Conservation (phyloP, 2,888 invertebrate genomes). For the Ectemnius lituratus region DNA sequence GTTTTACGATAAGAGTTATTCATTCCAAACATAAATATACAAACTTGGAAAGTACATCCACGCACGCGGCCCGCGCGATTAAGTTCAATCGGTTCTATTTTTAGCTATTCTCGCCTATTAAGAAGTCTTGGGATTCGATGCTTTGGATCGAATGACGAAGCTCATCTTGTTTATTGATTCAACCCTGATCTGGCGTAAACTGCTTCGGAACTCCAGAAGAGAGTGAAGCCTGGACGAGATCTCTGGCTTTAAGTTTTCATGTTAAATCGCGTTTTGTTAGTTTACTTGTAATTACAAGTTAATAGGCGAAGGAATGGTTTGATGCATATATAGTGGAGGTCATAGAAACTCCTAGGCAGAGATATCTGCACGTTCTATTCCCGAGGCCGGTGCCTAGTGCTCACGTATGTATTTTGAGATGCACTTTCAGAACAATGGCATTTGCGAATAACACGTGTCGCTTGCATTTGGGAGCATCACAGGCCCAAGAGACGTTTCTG, state of each 20-base stretch:
- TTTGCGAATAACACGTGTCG: slow-evolving; percentile 53
- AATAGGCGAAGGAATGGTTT: too few relatives aligned
- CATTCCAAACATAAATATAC: slow-evolving; percentile 46
- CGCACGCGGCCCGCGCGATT: slow-evolving; percentile 29
- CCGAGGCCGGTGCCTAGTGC: too few relatives aligned
- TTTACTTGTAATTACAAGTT: too few relatives aligned
- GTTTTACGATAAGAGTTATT: slow-evolving; percentile 24
- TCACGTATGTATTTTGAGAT: slow-evolving; percentile 62
- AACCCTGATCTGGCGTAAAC: slow-evolving; percentile 48
- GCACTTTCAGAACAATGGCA: slow-evolving; percentile 67
- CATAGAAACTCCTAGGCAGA: background rate
- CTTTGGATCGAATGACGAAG: slow-evolving; percentile 25
- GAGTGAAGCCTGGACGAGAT: too few relatives aligned
- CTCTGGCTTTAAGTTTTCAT: too few relatives aligned
- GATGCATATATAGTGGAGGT: too few relatives aligned
- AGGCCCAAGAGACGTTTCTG: slow-evolving; percentile 23
- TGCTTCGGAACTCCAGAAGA: too few relatives aligned
- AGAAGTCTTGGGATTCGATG: slow-evolving; percentile 41
- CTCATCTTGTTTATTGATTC: slow-evolving; percentile 43
- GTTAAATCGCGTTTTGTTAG: slow-evolving; percentile 1
- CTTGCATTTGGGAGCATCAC: slow-evolving; percentile 40
- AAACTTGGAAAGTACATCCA: slow-evolving; percentile 1
- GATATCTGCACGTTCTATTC: too few relatives aligned
- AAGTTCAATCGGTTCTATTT: slow-evolving; percentile 52
- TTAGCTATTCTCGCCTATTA: slow-evolving; percentile 23